Percentiles rank a stretch among this genome's conserved stretches.
Conservation (phyloP, 2,797 vertebrate genomes). For the Liparis tanakae region DNA sequence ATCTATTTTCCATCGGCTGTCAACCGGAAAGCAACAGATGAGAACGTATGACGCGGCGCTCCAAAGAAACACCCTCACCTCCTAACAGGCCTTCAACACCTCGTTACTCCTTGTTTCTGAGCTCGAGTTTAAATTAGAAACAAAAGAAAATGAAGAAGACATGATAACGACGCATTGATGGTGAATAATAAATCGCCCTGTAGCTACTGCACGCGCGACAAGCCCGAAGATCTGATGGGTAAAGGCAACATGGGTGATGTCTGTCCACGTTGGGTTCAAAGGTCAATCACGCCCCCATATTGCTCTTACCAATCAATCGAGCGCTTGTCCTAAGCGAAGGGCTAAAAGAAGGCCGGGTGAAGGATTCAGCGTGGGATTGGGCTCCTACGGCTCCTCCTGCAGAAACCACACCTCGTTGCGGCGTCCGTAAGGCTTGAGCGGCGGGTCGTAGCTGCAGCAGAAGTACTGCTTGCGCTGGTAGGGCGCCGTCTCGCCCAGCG, state of each 20-base stretch:
- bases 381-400: slow-evolving; percentile 82
- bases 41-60: neutral
- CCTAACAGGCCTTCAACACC: neutral
- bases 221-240: slow-evolving; percentile 31
- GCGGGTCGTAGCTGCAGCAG: slow-evolving; percentile 91
- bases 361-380: slow-evolving; percentile 23
- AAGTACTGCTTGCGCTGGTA: slow-evolving; percentile 88
- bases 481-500: slow-evolving; percentile 85
- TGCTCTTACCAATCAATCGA: slow-evolving; percentile 28
- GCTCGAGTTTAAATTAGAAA: neutral
- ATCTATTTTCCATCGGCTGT: neutral
- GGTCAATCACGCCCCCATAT: slow-evolving; percentile 28
- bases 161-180: neutral
- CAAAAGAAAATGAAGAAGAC: neutral
- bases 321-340: slow-evolving; percentile 14
- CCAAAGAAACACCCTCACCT: neutral
- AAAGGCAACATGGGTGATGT: slow-evolving; percentile 57
- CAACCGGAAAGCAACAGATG: neutral
- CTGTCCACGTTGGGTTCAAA: slow-evolving; percentile 18
- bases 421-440: slow-evolving; percentile 90
- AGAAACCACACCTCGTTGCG: slow-evolving; percentile 94
- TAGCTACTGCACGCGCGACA: slow-evolving; percentile 12
- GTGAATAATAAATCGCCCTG: slow-evolving; percentile 9
- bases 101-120: neutral
- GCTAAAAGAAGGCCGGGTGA: neutral